Conservation (phyloP, 2,888 invertebrate species). For the Teleiodes luculella region DNA sequence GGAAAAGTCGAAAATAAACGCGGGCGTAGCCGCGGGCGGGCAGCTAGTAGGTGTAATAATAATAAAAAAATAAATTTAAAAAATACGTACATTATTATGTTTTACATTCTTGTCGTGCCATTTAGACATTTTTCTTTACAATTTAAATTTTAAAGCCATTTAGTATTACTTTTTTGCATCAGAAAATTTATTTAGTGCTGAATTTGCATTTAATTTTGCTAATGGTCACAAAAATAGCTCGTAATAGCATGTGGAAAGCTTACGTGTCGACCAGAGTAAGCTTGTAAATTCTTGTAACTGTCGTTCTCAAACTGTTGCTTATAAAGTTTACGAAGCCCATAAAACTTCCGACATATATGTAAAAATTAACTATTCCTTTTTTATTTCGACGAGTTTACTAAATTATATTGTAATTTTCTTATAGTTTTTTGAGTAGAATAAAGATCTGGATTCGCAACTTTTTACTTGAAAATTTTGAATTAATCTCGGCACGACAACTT, state of each 20-base stretch:
- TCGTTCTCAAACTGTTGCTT: background rate
- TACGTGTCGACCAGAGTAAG: slow-evolving; percentile 33
- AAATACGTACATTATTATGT: too few species aligned
- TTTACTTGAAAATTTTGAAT: too few species aligned
- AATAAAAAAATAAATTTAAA: too few species aligned
- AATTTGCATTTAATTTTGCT: slow-evolving; percentile 14
- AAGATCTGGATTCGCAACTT: too few species aligned
- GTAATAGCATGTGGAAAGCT: slow-evolving; percentile 26
- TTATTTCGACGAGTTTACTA: background rate
- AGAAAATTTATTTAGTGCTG: background rate
- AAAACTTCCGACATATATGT: too few species aligned
- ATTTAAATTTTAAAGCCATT: background rate
- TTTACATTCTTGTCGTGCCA: too few species aligned
- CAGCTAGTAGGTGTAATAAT: too few species aligned
- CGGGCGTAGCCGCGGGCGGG: too few species aligned
- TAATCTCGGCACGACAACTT: too few species aligned
- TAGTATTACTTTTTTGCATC: background rate
- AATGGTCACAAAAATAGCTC: slow-evolving; percentile 14
- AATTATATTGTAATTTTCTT: background rate
- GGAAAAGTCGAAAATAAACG: too few species aligned
- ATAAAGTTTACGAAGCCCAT: background rate
- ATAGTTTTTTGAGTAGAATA: background rate
- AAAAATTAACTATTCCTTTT: too few species aligned
- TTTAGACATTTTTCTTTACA: background rate
- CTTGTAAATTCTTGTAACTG: slow-evolving; percentile 37